Evolutionary conservation across 2,113 vertebrate species (phyloP), one percentile per base, ranked within the genome.

Genomic region (Stictonetta naevosa): DNA sequence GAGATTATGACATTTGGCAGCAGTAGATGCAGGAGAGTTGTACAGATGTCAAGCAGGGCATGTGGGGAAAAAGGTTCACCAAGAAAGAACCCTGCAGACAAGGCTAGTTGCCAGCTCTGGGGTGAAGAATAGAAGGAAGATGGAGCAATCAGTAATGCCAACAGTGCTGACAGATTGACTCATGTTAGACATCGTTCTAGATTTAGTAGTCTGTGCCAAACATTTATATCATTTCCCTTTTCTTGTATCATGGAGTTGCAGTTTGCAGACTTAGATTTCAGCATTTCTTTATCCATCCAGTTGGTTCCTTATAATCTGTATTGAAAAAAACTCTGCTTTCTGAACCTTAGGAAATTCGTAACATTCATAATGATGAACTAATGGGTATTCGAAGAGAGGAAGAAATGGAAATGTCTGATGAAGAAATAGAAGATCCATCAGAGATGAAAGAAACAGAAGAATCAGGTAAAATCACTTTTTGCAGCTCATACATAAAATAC

Each of bases 401-500:
- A 96, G 99, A 99, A 97, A 99, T 99, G 99, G 99, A 99, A 94
- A 99, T 99, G 99, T 99, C 99, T 26, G 99, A 99, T 44, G 99
- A 99, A 42, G 99, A 99, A 97, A 99, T 99, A 97, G 98, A 99
- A 95, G 97, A 98, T 87, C 96, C 97, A 11, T 72, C 95, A 8
- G 98, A 99, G 94, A 98, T 97, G 96, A 99, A 99, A 95, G 99
- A 99, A 97, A 98, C 98, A 0, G 99, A 99, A 68, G 99, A 99
- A 96, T 98, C 98, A 72, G 99, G 99, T 99, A 98, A 93, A 95
- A 38, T 28, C 25, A 9, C 62, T 75, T 88, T 53, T 18, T 44
- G 22, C 75, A 92, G 84, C 59, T 95, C 83, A 50, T 62, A 56
- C 74, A 80, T 95, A 84, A 80, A n/a, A 18, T 71, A 74, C 19